Percentiles rank a stretch among this genome's conserved stretches.
Conservation (phyloP, 2,888 invertebrate genomes). For the Clanis bilineata region DNA sequence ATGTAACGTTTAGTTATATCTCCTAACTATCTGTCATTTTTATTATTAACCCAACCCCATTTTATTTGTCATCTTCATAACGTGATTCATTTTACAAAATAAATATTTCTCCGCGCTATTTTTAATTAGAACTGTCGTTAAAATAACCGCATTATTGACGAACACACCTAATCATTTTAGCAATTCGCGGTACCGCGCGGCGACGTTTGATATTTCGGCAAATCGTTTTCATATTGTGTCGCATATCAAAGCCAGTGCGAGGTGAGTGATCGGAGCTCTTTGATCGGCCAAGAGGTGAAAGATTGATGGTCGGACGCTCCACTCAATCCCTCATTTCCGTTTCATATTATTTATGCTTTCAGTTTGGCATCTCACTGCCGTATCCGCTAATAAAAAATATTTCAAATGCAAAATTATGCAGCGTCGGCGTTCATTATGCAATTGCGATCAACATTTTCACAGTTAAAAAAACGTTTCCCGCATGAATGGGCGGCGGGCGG, state of each 20-base stretch:
- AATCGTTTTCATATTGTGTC: conserved; percentile 19
- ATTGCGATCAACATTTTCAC: conserved; percentile 11
- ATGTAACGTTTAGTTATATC: neutral
- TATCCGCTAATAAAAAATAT: conserved; percentile 43
- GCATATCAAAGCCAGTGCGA: conserved; percentile 16
- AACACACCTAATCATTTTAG: neutral
- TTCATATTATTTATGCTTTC: conserved; percentile 52
- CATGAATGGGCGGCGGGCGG: conserved; percentile 32
- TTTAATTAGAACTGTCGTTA: conserved; percentile 4
- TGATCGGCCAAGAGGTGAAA: conserved; percentile 61
- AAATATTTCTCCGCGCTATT: neutral
- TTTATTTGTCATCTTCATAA: neutral
- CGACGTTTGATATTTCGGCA: conserved; percentile 24
- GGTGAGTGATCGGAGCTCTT: conserved; percentile 54
- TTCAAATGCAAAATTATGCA: conserved; percentile 14
- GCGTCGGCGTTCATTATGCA: conserved; percentile 3
- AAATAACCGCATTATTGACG: neutral
- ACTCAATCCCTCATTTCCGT: conserved; percentile 60
- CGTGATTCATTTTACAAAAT: neutral
- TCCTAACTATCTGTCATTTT: neutral
- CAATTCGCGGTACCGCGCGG: neutral
- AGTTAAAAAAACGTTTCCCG: conserved; percentile 19
- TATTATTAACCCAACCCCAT: neutral
- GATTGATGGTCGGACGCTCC: conserved; percentile 59
- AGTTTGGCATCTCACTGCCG: conserved; percentile 59